phyloP scores from a whole-genome alignment of 2,888 invertebrate genomes.

The Diaphora mendica region DNA sequence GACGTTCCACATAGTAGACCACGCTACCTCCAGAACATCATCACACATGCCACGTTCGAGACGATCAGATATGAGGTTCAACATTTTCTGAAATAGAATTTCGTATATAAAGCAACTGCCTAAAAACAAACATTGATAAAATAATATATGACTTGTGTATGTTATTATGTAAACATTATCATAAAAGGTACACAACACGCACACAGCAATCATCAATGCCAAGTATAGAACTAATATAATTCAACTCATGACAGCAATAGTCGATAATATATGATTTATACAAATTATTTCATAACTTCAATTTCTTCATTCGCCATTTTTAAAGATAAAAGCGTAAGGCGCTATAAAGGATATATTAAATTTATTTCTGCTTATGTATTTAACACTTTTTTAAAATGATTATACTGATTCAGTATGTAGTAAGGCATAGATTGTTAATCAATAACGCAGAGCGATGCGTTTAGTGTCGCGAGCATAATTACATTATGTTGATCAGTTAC shows the following conservation, averaged over 20 bases:
- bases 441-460: neutral
- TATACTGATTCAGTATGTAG: neutral
- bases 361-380: neutral
- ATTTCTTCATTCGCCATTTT: neutral
- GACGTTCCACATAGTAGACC: constrained; percentile 99
- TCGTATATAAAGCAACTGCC: neutral
- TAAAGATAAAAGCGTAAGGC: neutral
- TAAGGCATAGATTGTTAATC: neutral
- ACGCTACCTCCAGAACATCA: constrained; percentile 98
- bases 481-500: neutral
- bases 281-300: neutral
- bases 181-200: neutral
- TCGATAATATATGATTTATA: neutral
- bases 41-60: constrained; percentile 93
- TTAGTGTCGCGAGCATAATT: neutral
- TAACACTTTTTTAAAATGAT: neutral
- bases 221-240: neutral
- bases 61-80: constrained; percentile 94
- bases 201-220: neutral
- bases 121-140: neutral
- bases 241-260: neutral
- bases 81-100: constrained; percentile 87
- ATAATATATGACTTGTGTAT: too few relatives aligned
- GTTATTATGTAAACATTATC: neutral
- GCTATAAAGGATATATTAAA: neutral